Evolutionary conservation across 1,140 invertebrate genomes (phyloP).

Genomic region (Cherax quadricarinatus): DNA sequence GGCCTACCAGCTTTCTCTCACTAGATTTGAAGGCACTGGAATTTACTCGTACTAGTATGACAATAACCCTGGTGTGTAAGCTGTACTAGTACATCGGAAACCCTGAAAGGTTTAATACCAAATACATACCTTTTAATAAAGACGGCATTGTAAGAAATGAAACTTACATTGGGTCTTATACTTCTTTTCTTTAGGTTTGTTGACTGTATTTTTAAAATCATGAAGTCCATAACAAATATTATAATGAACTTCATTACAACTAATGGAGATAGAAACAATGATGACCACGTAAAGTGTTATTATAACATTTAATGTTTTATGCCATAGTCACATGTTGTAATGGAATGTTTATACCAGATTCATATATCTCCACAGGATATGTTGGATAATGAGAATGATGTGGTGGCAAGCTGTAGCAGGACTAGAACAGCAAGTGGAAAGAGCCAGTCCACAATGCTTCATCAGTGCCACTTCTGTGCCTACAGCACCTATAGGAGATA

Average conservation of each 20-base stretch:
- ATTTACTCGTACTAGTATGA: too few species aligned
- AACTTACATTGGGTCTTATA: too few species aligned
- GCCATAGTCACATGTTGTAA: background rate
- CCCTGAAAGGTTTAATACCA: too few species aligned
- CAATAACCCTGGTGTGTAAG: too few species aligned
- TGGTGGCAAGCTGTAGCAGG: background rate
- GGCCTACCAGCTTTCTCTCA: too few species aligned
- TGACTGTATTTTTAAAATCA: too few species aligned
- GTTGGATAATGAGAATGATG: background rate
- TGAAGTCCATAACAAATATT: background rate
- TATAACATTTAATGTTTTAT: background rate
- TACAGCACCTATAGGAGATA: conserved; percentile 3
- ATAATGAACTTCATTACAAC: background rate
- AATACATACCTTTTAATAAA: too few species aligned
- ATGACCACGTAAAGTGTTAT: background rate
- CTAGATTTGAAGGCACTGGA: too few species aligned
- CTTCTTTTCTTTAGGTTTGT: too few species aligned
- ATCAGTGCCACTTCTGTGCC: background rate
- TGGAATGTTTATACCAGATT: background rate
- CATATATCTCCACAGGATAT: background rate
- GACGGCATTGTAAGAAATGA: too few species aligned
- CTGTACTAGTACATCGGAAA: too few species aligned
- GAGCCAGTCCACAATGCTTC: background rate
- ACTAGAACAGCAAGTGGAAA: background rate
- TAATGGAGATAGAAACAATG: background rate